phyloP scores from a whole-genome alignment of 2,888 invertebrate species.

The Xylota segnis region DNA sequence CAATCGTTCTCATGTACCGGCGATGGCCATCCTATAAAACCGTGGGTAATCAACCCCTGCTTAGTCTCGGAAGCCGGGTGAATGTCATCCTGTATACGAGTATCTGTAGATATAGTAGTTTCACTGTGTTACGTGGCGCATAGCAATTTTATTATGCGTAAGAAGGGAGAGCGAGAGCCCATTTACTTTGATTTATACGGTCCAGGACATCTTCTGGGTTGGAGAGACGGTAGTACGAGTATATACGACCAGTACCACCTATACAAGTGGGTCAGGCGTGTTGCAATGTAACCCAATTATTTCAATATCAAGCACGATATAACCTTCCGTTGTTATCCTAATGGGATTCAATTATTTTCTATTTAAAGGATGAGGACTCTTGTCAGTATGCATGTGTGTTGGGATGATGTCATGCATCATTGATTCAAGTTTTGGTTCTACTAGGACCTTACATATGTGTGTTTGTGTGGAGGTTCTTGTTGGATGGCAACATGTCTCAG shows the following conservation, averaged over 20 bases:
- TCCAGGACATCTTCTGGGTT: conserved; percentile 26
- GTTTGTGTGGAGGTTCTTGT: conserved; percentile 4
- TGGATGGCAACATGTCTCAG: conserved; percentile 18
- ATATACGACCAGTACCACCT: neutral
- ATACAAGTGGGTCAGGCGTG: conserved; percentile 56
- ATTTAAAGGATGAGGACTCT: conserved; percentile 44
- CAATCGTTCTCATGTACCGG: conserved; percentile 26
- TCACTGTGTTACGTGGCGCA: conserved; percentile 62
- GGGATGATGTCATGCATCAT: conserved; percentile 55
- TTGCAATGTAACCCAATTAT: conserved; percentile 69
- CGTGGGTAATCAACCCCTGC: conserved; percentile 46
- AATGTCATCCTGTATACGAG: conserved; percentile 20
- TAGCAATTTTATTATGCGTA: conserved; percentile 73
- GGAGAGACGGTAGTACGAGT: neutral
- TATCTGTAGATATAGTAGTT: conserved; percentile 36
- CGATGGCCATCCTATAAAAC: conserved; percentile 33
- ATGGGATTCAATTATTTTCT: conserved; percentile 67
- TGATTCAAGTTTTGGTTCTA: conserved; percentile 43
- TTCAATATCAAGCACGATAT: conserved; percentile 68
- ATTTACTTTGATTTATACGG: conserved; percentile 71
- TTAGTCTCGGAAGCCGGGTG: conserved; percentile 29
- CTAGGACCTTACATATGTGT: neutral
- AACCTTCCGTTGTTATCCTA: conserved; percentile 58
- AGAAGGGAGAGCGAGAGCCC: conserved; percentile 67
- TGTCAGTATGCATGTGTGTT: conserved; percentile 5